Conservation (phyloP, 2,888 invertebrate species). For the Villa cingulata region DNA sequence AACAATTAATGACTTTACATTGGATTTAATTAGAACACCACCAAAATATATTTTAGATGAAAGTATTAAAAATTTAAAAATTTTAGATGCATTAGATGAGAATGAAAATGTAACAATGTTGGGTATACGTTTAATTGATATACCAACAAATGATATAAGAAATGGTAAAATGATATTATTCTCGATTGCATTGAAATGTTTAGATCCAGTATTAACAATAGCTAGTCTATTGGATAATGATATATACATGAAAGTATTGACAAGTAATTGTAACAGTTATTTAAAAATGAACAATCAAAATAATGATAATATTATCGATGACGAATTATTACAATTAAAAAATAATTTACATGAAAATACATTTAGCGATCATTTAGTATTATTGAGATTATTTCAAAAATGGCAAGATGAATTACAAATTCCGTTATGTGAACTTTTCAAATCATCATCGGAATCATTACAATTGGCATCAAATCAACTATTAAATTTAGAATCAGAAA, state of each 20-base stretch:
- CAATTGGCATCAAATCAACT: background rate
- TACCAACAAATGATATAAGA: constrained; percentile 81
- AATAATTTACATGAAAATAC: constrained; percentile 62
- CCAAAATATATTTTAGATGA: constrained; percentile 59
- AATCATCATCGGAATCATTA: constrained; percentile 39
- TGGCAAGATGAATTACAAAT: constrained; percentile 54
- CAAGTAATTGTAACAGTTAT: constrained; percentile 57
- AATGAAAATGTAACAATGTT: constrained; percentile 75
- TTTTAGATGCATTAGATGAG: constrained; percentile 71
- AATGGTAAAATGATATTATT: constrained; percentile 83
- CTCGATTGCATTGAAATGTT: constrained; percentile 76
- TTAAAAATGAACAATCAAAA: constrained; percentile 43
- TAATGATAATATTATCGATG: background rate
- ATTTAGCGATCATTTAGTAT: constrained; percentile 77
- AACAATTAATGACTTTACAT: constrained; percentile 68
- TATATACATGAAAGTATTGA: constrained; percentile 38
- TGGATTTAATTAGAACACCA: constrained; percentile 71
- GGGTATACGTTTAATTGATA: constrained; percentile 62
- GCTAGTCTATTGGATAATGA: constrained; percentile 47
- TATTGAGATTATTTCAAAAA: constrained; percentile 64
- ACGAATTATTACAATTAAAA: constrained; percentile 39
- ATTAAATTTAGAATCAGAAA: constrained; percentile 37
- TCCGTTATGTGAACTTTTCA: too few species aligned
- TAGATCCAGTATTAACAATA: constrained; percentile 84
- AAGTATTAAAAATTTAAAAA: constrained; percentile 52